A percentile compares a stretch with the other conserved stretches of the same genome.
phyloP scores from a whole-genome alignment of 1,140 invertebrate genomes.

The Oryzaephilus surinamensis region DNA sequence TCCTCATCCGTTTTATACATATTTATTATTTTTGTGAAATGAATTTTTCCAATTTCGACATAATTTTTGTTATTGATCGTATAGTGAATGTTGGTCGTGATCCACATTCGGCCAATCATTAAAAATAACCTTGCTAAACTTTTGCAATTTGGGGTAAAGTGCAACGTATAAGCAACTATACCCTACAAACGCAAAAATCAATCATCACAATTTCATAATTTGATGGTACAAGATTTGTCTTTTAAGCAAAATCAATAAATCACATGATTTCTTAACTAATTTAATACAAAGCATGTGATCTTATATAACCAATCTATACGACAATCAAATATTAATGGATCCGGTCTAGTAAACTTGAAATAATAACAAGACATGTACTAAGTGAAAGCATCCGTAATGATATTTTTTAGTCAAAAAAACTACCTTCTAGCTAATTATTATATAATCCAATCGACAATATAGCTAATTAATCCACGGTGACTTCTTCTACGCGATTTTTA shows the following conservation, averaged over 20 bases:
- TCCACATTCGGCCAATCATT: not conserved
- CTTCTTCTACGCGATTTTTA: constrained; percentile 16
- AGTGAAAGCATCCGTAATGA: not conserved
- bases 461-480: not conserved
- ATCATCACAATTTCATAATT: not conserved
- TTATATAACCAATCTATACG: too few relatives aligned
- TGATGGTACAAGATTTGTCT: not conserved
- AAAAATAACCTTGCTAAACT: not conserved
- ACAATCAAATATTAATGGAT: too few relatives aligned
- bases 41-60: too few relatives aligned
- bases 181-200: too few relatives aligned
- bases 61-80: not conserved
- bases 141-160: too few relatives aligned
- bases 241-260: not conserved
- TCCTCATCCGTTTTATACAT: too few relatives aligned
- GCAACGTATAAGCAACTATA: too few relatives aligned
- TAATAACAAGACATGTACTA: too few relatives aligned
- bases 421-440: not conserved
- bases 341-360: too few relatives aligned
- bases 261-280: not conserved
- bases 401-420: not conserved
- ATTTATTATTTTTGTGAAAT: constrained; percentile 2
- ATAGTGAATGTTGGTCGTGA: not conserved
- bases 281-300: too few relatives aligned
- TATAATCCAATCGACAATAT: not conserved